Base-by-base conservation (phyloP, 2,797 vertebrate species). In the Sparus aurata region DNA sequence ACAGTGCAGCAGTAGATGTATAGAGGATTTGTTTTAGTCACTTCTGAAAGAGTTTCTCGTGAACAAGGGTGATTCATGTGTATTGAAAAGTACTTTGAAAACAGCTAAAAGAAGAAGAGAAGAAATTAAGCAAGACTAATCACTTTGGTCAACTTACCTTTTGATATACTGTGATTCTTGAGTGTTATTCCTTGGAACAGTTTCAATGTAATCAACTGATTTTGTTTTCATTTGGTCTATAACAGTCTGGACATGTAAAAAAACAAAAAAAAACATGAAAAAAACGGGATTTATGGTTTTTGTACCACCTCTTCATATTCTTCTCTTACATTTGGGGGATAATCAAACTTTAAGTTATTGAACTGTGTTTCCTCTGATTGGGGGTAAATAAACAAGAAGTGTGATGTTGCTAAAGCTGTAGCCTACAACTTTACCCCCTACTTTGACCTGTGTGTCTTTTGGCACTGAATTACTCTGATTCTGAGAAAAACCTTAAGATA, bases 1-100 rank as follows among this genome's bases (percentile, higher is more conserved):
- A 43, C 45, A 47, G 41, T 10, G 30, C 38, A 1, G 5, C 34
- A 23, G 54, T 17, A 52, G 45, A 38, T 60, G 23, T 65, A 34
- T 30, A 67, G 34, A 70, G 27, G 62, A 58, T 69, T 73, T 12
- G 20, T 22, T 50, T 64, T 63, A 12, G 22, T 5, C 20, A 68
- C n/a, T 58, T 62, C 54, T 23, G 43, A 50, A 54, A 58, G 27
- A 10, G 13, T 12, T 67, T 4, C 20, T 17, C 41, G 15, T 47
- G 25, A 52, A 61, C 18, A 3, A 22, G 15, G 30, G 5, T 4
- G n/a, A 57, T 11, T 61, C 16, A 27, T 8, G 46, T 2, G 3
- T 5, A 16, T 4, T 34, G 53, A 53, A 7, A 9, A 8, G 18
- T 13, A 23, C 46, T 66, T 41, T 25, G 15, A 7, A 61, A 79